Conservation (phyloP, 2,888 invertebrate genomes). For the Cantharis lateralis region DNA sequence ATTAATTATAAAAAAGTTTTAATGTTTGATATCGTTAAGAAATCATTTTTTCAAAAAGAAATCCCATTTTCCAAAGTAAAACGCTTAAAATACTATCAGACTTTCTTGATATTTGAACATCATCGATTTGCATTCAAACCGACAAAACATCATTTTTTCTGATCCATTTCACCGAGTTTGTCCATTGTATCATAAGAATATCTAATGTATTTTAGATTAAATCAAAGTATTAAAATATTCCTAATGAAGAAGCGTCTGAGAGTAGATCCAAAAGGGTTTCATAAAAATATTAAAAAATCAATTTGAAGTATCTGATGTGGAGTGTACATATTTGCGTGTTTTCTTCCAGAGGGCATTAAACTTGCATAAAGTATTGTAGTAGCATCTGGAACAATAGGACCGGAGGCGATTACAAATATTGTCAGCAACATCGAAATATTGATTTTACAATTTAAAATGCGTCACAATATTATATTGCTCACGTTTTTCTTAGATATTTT, state of each 20-base stretch:
- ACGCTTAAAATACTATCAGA: not conserved
- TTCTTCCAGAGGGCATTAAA: constrained; percentile 25
- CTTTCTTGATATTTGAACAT: constrained; percentile 3
- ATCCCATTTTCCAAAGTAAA: not conserved
- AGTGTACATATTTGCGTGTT: constrained; percentile 26
- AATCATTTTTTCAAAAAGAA: not conserved
- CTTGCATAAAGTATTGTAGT: constrained; percentile 30
- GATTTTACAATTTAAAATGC: constrained; percentile 32
- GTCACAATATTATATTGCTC: not conserved
- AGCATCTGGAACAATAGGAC: constrained; percentile 35
- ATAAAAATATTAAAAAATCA: not conserved
- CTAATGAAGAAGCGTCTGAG: not conserved
- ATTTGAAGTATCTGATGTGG: constrained; percentile 1
- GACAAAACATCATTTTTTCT: constrained; percentile 25
- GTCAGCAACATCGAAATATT: constrained; percentile 35
- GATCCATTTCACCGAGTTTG: constrained; percentile 32
- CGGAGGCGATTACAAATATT: constrained; percentile 36
- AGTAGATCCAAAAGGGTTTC: not conserved
- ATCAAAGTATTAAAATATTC: too few relatives aligned
- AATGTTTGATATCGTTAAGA: not conserved
- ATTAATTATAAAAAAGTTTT: not conserved
- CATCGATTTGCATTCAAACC: constrained; percentile 29
- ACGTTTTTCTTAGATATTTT: not conserved
- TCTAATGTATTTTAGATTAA: constrained; percentile 27
- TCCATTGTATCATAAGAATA: constrained; percentile 24